These are phyloP conservation scores for Heliconius eleuchia DNA, from an alignment of 1,140 invertebrate species.

Conservation along the genomic window DNA sequence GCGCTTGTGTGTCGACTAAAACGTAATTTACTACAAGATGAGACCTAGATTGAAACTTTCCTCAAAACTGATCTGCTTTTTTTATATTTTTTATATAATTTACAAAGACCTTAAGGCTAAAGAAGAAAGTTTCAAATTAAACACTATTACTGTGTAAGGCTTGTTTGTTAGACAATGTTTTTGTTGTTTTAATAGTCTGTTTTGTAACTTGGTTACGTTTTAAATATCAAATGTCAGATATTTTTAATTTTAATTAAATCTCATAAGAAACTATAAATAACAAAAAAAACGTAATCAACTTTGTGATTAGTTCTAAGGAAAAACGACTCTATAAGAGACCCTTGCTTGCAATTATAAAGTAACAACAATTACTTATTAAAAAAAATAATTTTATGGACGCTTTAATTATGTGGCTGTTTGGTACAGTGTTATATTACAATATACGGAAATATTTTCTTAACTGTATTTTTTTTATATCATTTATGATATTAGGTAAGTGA, in stretches of 20 bases:
- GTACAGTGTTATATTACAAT: not conserved
- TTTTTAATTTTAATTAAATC: not conserved
- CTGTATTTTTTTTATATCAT: not conserved
- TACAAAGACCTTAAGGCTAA: slow-evolving; percentile 23
- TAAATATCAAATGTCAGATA: slow-evolving; percentile 2
- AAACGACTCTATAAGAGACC: not conserved
- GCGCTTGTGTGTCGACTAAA: slow-evolving; percentile 38
- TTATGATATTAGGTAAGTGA: not conserved
- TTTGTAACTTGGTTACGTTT: slow-evolving; percentile 23
- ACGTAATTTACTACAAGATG: slow-evolving; percentile 32
- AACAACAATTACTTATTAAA: not conserved
- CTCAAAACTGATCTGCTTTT: slow-evolving; percentile 13
- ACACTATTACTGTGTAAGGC: slow-evolving; percentile 18
- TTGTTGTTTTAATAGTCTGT: slow-evolving; percentile 22
- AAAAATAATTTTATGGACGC: not conserved
- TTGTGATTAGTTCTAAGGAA: not conserved
- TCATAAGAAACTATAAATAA: not conserved
- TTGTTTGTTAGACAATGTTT: slow-evolving; percentile 20
- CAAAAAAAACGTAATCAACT: slow-evolving; percentile 4
- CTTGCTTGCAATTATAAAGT: not conserved
- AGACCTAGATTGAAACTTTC: slow-evolving; percentile 39
- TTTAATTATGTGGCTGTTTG: not conserved
- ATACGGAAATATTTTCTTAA: not conserved
- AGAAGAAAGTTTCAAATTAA: slow-evolving; percentile 32
- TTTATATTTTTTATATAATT: slow-evolving; percentile 2